These are phyloP conservation scores for Phoeniculus purpureus DNA, from an alignment of 2,797 vertebrate genomes.

Conservation along the genomic window DNA sequence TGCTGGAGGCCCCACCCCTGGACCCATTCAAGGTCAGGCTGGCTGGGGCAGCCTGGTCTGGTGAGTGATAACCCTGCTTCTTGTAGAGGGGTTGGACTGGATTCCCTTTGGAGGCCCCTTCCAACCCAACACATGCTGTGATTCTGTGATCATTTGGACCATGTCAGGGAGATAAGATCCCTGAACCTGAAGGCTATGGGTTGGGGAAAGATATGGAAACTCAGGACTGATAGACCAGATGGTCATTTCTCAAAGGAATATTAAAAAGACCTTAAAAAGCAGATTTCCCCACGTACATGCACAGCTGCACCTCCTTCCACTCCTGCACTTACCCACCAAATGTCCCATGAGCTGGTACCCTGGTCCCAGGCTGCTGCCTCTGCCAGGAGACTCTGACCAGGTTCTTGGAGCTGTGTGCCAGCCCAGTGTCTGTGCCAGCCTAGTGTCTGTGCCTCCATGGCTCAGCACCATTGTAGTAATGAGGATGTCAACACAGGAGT, in stretches of 20 bases:
- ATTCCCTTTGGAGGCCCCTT: too few relatives aligned
- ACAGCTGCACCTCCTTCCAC: background rate
- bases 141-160: too few relatives aligned
- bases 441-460: accelerated
- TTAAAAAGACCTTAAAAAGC: background rate
- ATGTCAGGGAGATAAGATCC: background rate
- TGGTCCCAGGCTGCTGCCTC: accelerated
- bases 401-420: background rate
- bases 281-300: accelerated
- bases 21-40: too few relatives aligned
- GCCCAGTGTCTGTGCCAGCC: background rate
- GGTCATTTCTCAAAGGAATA: background rate
- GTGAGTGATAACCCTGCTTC: too few relatives aligned
- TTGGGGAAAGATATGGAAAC: background rate
- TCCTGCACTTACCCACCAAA: background rate
- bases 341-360: accelerated
- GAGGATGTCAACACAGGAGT: background rate
- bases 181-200: accelerated
- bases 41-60: too few relatives aligned
- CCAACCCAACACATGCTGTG: too few relatives aligned
- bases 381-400: too few relatives aligned
- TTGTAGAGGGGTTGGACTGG: too few relatives aligned
- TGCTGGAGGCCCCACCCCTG: too few relatives aligned
- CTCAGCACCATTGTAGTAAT: background rate
- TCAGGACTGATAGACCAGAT: accelerated